Base-by-base conservation (phyloP, 2,888 invertebrate genomes). In the Cremastinae sp. region DNA sequence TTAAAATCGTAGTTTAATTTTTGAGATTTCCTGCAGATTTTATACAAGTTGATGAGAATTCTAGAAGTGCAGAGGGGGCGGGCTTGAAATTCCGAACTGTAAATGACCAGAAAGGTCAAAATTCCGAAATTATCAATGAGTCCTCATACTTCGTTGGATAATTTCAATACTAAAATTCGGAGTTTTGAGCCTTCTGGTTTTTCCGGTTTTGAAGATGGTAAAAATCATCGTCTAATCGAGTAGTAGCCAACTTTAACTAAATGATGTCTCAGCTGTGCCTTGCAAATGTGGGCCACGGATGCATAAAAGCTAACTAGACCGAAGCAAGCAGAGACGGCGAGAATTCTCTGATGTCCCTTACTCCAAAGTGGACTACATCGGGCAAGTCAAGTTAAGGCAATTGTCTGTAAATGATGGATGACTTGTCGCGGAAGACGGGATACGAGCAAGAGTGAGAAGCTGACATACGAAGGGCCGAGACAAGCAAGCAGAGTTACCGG, bases 361-460 rank as follows among this genome's bases (percentile, higher is more conserved):
- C 49, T 41, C 61, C 14, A 58, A 43, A 37, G 68, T 41, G 37
- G 16, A 28, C 39, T 28, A 77, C 70, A 74, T 79, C 82, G 81
- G 74, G 80, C 80, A 78, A 81, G 81, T 80, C 83, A 82, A 85
- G 85, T 84, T 82, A 83, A 82, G 83, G 85, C 84, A 86, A 86
- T 86, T 86, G 86, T 86, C 86, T 86, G 86, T 86, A 86, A 86
- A 86, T 86, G 86, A 86, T 86, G 85, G 84, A 86, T 86, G 83
- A 82, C 84, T 82, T 77, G 53, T 71, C 53, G 65, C 10, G 62
- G 68, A 5, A 28, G 28, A 28, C 20, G 35, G 18, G 61, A 62
- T 49, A 47, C 28, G 49, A 66, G 68, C 69, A 43, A 59, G 70
- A 70, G 66, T 35, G 51, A 28, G 69, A 8, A 18, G 28, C 37